phyloP scores from a whole-genome alignment of 2,797 vertebrate genomes.

The Hephaestus fuliginosus region DNA sequence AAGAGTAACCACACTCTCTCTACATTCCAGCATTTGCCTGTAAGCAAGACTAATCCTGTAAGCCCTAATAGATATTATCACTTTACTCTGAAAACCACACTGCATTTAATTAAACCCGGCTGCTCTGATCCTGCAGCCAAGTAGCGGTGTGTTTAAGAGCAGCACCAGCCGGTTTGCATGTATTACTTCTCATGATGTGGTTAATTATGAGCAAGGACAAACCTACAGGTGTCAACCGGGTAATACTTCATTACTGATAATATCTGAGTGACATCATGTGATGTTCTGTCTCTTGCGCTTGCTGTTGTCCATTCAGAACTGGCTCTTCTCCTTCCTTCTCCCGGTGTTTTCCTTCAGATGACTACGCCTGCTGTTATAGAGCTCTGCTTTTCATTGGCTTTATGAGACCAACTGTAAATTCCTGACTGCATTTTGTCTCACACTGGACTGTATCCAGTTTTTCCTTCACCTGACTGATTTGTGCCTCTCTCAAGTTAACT shows the following conservation, averaged over 20 bases:
- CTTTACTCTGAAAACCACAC: constrained; percentile 70
- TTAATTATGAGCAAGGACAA: constrained; percentile 28
- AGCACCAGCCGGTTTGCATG: constrained; percentile 1
- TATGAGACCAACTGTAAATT: constrained; percentile 81
- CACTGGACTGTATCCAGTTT: constrained; percentile 62
- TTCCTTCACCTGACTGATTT: constrained; percentile 47
- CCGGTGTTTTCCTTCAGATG: constrained; percentile 58
- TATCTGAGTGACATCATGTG: constrained; percentile 6
- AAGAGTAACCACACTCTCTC: constrained; percentile 59
- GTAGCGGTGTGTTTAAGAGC: constrained; percentile 29
- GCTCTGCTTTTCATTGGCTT: constrained; percentile 80
- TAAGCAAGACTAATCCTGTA: constrained; percentile 78
- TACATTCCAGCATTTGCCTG: constrained; percentile 66
- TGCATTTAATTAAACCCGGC: constrained; percentile 69
- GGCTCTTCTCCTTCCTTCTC: constrained; percentile 34
- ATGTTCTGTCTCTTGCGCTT: constrained; percentile 22
- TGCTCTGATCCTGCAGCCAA: constrained; percentile 56
- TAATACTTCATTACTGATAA: constrained; percentile 16
- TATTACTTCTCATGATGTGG: constrained; percentile 23
- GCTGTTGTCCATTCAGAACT: constrained; percentile 56
- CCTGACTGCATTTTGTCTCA: constrained; percentile 73
- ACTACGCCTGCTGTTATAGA: constrained; percentile 70
- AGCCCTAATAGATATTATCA: constrained; percentile 81
- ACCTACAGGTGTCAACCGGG: constrained; percentile 33
- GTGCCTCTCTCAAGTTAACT: constrained; percentile 47